Evolutionary conservation across 2,888 invertebrate species (phyloP), one percentile per base, ranked within the genome.

Genomic region (Pseudanteris insignis): DNA sequence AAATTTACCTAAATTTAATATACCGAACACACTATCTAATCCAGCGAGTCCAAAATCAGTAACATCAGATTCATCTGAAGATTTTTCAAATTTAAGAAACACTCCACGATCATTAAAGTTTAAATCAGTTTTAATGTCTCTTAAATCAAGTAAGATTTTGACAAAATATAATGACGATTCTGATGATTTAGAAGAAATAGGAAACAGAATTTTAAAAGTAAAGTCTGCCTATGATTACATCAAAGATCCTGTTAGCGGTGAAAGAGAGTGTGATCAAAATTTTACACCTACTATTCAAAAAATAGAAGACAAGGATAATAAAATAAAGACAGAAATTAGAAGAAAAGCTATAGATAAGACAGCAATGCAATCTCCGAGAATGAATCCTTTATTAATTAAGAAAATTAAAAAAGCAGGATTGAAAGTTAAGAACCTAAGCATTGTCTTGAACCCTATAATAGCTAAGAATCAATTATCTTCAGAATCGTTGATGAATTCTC

Each of bases 141-240:
- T 54, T 8, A 33, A 36, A 2, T 40, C 37, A 8, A 25, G 34
- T 15, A 46, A 48, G 29, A 10, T 59, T 12, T 64, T 53, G 40
- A 60, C 57, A 11, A 60, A 60, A 6, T 50, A 58, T 2, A 63
- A 65, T 29, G 32, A 47, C 8, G 58, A 50, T 2, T 54, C 43
- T 2, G 41, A 64, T 2, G 38, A 55, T n/a, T 7, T 64, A 5
- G 37, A 43, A 6, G 12, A 38, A 28, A 44, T 62, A 5, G 62
- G 29, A 6, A 44, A 40, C 5, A 25, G 47, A 15, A 13, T 64
- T 12, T 30, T 62, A 11, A 36, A 41, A n/a, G 12, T 37, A n/a
- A 12, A 46, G 12, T 55, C 53, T 41, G 64, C 41, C 5, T 64
- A 64, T 46, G 53, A 34, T 43, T 26, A 37, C 3, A 33, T 41